Evolutionary conservation across 2,797 vertebrate species (phyloP).

Genomic region (Poeciliopsis infans): DNA sequence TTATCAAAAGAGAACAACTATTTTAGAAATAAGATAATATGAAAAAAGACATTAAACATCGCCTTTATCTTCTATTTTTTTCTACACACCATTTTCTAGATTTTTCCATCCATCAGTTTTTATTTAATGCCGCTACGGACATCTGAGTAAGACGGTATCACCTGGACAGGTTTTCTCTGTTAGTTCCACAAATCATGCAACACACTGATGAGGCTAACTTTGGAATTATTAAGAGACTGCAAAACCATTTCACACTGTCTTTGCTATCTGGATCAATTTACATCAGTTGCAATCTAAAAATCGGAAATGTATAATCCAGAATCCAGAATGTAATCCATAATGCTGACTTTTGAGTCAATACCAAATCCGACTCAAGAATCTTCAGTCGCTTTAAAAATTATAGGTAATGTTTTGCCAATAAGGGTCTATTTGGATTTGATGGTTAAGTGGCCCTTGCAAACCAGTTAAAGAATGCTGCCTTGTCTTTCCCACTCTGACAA

Average conservation of each 20-base stretch:
- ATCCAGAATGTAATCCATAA: neutral
- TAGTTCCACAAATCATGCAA: neutral
- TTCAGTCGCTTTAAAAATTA: neutral
- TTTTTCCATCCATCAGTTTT: neutral
- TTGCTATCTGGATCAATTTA: neutral
- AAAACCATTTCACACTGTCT: neutral
- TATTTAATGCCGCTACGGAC: neutral
- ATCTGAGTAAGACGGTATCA: neutral
- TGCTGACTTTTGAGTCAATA: neutral
- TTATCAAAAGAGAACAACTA: too few relatives aligned
- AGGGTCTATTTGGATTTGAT: conserved; percentile 71
- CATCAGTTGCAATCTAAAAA: neutral
- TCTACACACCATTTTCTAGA: neutral
- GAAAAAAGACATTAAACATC: neutral
- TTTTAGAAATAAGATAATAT: too few relatives aligned
- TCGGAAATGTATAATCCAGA: neutral
- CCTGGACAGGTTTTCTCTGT: neutral
- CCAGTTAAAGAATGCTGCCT: conserved; percentile 68
- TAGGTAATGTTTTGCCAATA: conserved; percentile 73
- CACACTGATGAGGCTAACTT: neutral
- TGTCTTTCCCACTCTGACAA: neutral
- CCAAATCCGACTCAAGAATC: neutral
- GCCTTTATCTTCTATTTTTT: neutral
- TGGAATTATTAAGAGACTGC: too few relatives aligned
- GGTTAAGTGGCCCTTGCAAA: conserved; percentile 75